Conservation (phyloP, 2,888 invertebrate species). For the Xylota segnis region DNA sequence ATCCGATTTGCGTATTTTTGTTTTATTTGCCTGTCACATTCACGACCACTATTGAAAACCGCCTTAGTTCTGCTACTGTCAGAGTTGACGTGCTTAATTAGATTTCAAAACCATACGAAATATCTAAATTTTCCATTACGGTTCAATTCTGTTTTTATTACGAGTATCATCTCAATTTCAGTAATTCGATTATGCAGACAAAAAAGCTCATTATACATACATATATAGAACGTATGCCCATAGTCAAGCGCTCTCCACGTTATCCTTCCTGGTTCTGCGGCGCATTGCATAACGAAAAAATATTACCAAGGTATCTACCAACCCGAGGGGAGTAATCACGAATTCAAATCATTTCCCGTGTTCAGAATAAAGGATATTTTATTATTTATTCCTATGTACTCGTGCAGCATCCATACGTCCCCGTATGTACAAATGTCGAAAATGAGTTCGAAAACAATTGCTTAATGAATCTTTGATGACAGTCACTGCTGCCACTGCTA, state of each 20-base stretch:
- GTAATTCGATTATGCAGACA: slow-evolving; percentile 5
- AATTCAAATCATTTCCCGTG: slow-evolving; percentile 65
- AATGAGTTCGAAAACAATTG: slow-evolving; percentile 67
- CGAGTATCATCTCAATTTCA: background rate
- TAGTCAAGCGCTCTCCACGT: background rate
- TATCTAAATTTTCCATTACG: background rate
- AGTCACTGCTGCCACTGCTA: slow-evolving; percentile 11
- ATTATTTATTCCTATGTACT: slow-evolving; percentile 42
- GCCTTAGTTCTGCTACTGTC: too few species aligned
- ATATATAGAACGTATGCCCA: background rate
- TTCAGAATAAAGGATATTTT: slow-evolving; percentile 50
- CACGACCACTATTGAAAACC: too few species aligned
- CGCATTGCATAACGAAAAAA: slow-evolving; percentile 11
- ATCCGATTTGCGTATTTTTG: too few species aligned
- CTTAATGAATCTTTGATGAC: slow-evolving; percentile 65
- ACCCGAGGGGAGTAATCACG: slow-evolving; percentile 55
- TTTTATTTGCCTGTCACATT: too few species aligned
- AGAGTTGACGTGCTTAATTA: background rate
- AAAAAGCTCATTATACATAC: background rate
- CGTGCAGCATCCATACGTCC: background rate
- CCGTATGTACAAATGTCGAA: slow-evolving; percentile 40
- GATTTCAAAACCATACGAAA: background rate
- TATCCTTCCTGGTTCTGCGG: background rate
- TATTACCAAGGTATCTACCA: background rate
- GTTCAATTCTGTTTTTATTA: background rate